These are phyloP conservation scores for Chaetorhynchus papuensis DNA, from an alignment of 2,113 vertebrate species.

Conservation along the genomic window DNA sequence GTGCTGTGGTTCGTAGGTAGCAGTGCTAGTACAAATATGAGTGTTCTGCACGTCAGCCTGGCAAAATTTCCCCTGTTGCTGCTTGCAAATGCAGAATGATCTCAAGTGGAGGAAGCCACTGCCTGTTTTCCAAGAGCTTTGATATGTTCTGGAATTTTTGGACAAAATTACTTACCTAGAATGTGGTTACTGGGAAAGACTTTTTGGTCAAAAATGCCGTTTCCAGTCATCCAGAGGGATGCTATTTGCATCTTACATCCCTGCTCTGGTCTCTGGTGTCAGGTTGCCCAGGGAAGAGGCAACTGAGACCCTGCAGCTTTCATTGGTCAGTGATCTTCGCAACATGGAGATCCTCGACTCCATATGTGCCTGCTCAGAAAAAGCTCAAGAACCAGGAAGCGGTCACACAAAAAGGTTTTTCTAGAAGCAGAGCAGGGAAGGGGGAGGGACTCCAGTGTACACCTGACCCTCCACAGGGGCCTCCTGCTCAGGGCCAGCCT, in stretches of 20 bases:
- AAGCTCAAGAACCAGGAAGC: neutral
- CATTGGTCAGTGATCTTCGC: fast-evolving
- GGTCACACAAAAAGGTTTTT: neutral
- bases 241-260: neutral
- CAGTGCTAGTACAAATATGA: neutral
- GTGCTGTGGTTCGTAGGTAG: neutral
- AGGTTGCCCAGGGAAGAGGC: neutral
- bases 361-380: neutral
- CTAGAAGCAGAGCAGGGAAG: neutral
- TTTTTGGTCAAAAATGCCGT: neutral
- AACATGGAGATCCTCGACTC: fast-evolving
- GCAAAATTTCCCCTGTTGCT: neutral
- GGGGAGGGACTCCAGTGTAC: neutral
- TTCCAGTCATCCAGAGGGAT: neutral
- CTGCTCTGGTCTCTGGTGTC: neutral
- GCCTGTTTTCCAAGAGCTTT: neutral
- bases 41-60: neutral
- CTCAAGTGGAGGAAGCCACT: neutral
- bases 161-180: neutral
- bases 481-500: neutral
- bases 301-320: neutral
- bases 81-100: neutral
- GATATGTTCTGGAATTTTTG: neutral
- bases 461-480: neutral
- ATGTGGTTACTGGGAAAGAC: neutral